Conservation (phyloP, 2,888 invertebrate genomes). For the Conomelus anceps region DNA sequence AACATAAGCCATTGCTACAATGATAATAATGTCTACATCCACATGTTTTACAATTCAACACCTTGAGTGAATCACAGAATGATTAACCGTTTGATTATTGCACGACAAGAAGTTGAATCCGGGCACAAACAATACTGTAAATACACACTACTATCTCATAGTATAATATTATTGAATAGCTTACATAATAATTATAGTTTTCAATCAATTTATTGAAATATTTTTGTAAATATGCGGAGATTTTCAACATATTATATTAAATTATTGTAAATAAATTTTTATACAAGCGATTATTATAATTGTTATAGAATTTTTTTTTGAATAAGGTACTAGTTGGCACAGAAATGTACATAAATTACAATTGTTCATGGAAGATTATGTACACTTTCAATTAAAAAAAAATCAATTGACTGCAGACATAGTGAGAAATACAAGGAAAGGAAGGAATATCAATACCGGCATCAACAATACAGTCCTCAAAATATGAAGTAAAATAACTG, state of each 20-base stretch:
- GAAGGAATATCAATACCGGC: too few species aligned
- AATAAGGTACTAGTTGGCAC: too few species aligned
- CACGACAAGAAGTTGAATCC: background rate
- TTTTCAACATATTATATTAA: too few species aligned
- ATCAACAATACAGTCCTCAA: too few species aligned
- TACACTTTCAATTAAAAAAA: too few species aligned
- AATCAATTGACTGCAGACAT: too few species aligned
- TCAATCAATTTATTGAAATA: background rate
- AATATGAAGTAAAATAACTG: too few species aligned
- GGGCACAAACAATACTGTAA: background rate
- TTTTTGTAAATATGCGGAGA: background rate
- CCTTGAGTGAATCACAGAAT: background rate
- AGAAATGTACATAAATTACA: too few species aligned
- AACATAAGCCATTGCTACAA: background rate
- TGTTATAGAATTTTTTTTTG: too few species aligned
- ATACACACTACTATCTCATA: background rate
- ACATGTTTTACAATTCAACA: background rate
- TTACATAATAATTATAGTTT: background rate
- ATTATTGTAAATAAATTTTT: background rate
- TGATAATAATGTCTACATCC: background rate
- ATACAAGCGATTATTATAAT: too few species aligned
- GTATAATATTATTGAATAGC: background rate
- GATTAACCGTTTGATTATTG: background rate
- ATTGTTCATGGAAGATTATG: too few species aligned
- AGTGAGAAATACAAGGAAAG: too few species aligned